These are phyloP conservation scores for Pseudomyrmex flavicornis DNA, from an alignment of 1,140 invertebrate genomes.

Conservation along the genomic window DNA sequence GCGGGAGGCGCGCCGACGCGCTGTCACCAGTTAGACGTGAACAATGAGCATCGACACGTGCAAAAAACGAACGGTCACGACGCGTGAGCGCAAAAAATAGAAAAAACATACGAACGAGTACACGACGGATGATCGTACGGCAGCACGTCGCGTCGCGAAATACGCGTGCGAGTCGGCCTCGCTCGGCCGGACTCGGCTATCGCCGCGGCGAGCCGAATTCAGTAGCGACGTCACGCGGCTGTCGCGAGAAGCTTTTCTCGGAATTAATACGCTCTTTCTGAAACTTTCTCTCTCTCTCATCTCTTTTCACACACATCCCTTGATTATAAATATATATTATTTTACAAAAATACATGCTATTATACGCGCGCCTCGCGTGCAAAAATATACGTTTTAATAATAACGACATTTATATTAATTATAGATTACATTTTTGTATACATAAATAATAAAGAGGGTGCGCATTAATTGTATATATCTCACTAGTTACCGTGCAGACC, in stretches of 20 bases:
- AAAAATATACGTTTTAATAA: no score
- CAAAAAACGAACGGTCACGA: constrained; percentile 73
- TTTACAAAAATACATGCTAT: no score
- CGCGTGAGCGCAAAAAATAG: constrained; percentile 72
- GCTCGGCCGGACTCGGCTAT: constrained; percentile 60
- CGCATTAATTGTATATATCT: no score
- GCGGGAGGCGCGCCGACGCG: constrained; percentile 53
- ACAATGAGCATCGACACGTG: constrained; percentile 63
- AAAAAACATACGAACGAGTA: constrained; percentile 69
- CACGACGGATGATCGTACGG: constrained; percentile 46
- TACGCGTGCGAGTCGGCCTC: constrained; percentile 74
- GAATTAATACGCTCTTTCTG: background rate
- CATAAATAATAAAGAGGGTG: no score
- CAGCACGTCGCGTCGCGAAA: constrained; percentile 62
- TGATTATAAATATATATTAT: background rate
- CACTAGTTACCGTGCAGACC: no score
- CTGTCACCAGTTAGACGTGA: constrained; percentile 49
- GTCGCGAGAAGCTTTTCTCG: constrained; percentile 33
- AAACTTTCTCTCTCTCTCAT: background rate
- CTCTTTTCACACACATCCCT: no score
- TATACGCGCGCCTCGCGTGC: no score
- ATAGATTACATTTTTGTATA: no score
- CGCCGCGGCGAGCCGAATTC: constrained; percentile 60
- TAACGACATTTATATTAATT: no score
- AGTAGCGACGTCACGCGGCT: constrained; percentile 64